Evolutionary conservation across 2,888 invertebrate genomes (phyloP).

Genomic region (Clitarchus hookeri): DNA sequence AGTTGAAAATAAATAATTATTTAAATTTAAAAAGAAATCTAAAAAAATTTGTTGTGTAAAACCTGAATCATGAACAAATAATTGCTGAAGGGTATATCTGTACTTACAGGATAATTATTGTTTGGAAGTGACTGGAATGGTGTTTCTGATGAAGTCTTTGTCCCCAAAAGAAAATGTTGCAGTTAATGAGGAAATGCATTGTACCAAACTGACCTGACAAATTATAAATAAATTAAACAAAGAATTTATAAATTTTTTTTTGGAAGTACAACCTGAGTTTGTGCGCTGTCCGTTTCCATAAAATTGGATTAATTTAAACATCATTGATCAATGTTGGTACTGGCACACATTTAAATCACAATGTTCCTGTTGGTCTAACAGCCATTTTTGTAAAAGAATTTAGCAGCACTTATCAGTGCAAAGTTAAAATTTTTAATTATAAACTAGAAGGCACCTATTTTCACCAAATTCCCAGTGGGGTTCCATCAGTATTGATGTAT

Average conservation of each 20-base stretch:
- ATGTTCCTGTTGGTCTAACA: too few relatives aligned
- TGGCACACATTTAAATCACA: too few relatives aligned
- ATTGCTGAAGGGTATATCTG: background rate
- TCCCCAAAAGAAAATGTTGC: background rate
- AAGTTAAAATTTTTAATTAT: too few relatives aligned
- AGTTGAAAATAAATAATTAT: slow-evolving; percentile 24
- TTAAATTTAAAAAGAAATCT: background rate
- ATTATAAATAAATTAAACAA: background rate
- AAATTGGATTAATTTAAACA: too few relatives aligned
- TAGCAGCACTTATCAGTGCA: too few relatives aligned
- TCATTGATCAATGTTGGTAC: too few relatives aligned
- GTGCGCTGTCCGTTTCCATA: too few relatives aligned
- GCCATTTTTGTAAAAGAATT: too few relatives aligned
- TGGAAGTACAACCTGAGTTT: background rate
- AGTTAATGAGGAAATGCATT: background rate
- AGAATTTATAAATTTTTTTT: background rate
- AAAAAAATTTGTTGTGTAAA: background rate
- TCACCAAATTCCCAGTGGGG: too few relatives aligned
- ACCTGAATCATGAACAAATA: background rate
- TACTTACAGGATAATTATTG: background rate
- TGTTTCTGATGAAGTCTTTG: background rate
- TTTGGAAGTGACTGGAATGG: background rate
- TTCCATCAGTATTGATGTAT: too few relatives aligned
- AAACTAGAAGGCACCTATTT: too few relatives aligned
- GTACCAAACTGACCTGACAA: background rate